Conservation (phyloP, 2,113 vertebrate genomes). For the Percina caprodes region DNA sequence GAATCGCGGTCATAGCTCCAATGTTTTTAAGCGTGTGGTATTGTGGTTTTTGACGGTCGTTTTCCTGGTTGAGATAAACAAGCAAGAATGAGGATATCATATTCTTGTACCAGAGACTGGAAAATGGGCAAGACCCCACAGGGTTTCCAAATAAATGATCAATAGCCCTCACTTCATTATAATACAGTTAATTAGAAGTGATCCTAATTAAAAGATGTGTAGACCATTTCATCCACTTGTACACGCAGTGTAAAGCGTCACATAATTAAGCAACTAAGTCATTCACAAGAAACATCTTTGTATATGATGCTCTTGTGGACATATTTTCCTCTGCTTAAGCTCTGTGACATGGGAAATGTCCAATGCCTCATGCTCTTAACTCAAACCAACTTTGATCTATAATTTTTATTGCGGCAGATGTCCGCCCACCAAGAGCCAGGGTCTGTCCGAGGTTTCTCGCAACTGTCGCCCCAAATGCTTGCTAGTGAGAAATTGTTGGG, state of each 20-base stretch:
- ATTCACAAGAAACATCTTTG: not conserved
- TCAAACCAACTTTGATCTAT: slow-evolving; percentile 10
- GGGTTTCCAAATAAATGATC: not conserved
- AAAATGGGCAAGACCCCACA: too few relatives aligned
- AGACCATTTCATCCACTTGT: not conserved
- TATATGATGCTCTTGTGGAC: not conserved
- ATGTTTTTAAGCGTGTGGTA: not conserved
- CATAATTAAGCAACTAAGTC: not conserved
- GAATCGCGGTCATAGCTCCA: not conserved
- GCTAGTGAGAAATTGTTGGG: too few relatives aligned
- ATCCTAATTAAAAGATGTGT: not conserved
- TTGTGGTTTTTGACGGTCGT: not conserved
- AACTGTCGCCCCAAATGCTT: too few relatives aligned
- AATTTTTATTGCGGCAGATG: too few relatives aligned
- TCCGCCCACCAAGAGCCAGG: too few relatives aligned
- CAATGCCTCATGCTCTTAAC: not conserved
- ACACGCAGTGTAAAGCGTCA: not conserved
- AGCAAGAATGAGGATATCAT: too few relatives aligned
- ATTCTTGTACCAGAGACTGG: not conserved
- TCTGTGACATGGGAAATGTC: not conserved
- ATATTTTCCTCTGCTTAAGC: not conserved
- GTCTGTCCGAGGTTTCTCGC: too few relatives aligned
- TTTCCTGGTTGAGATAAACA: not conserved
- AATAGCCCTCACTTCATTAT: not conserved
- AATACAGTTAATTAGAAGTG: not conserved